These are phyloP conservation scores for Spheniscus humboldti DNA, from an alignment of 2,797 vertebrate genomes.

Conservation along the genomic window DNA sequence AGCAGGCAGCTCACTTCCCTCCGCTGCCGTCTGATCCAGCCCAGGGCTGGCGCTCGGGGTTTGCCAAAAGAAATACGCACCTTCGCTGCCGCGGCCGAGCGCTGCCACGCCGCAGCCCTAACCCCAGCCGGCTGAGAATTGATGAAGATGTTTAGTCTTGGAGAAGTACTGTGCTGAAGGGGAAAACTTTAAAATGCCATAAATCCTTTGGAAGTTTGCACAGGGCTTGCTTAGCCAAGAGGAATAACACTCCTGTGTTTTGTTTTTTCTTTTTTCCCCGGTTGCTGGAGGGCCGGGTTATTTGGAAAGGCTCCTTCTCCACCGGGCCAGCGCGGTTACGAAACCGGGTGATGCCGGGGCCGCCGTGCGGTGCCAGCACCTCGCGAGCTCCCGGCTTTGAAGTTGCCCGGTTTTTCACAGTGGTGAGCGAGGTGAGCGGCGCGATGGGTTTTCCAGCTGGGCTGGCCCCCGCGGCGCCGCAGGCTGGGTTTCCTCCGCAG, in stretches of 20 bases:
- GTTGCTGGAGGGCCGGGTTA: neutral
- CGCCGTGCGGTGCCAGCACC: neutral
- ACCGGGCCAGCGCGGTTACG: rapidly evolving
- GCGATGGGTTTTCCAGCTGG: slow-evolving; percentile 10
- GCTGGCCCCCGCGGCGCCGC: neutral
- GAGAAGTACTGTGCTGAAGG: slow-evolving; percentile 40
- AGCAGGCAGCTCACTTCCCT: slow-evolving; percentile 60
- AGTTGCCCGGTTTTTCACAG: neutral
- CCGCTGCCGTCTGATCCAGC: neutral
- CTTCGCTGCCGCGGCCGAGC: neutral
- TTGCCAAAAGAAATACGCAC: slow-evolving; percentile 61
- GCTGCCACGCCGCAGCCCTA: neutral
- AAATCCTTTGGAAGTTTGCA: slow-evolving; percentile 20
- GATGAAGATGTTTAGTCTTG: slow-evolving; percentile 66
- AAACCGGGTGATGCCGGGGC: neutral
- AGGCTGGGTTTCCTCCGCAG: neutral
- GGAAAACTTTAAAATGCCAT: slow-evolving; percentile 56
- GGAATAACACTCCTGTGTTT: slow-evolving; percentile 20
- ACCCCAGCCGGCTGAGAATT: neutral
- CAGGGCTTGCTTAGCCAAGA: slow-evolving; percentile 7
- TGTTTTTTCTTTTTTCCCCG: neutral
- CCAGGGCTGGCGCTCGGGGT: rapidly evolving
- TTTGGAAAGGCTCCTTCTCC: slow-evolving; percentile 4
- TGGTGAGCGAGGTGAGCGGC: neutral
- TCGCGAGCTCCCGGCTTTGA: neutral